Evolutionary conservation across 2,888 invertebrate genomes (phyloP), one percentile per base, ranked within the genome.

Genomic region (Brachyopa scutellaris): DNA sequence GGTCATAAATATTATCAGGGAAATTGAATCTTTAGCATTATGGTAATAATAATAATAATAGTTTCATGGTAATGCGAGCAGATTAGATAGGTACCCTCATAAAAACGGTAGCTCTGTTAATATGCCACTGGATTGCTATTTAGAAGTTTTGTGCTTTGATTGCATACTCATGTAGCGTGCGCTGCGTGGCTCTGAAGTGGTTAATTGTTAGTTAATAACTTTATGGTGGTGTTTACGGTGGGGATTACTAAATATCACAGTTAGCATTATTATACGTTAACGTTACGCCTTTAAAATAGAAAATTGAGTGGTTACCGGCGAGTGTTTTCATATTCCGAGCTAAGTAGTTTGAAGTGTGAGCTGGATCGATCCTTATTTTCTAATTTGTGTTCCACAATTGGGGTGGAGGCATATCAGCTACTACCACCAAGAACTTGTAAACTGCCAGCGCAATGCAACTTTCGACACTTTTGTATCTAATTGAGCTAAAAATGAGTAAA

Each of bases 21-120:
- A 82, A 82, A 82, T 82, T 82, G 70, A 82, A 82, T 77, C 64
- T 70, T 49, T 36, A 73, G 62, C 55, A 73, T 73, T 80, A 70
- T 76, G 76, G 69, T 69, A 33, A 67, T 69, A 69, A 77, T 77
- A 69, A 77, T 77, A 77, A 76, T 70, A 79, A 79, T 73, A 69
- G 76, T 76, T 69, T 64, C 64, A 62, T 59, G 76, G 66, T 80
- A 76, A 80, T 80, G 69, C 64, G 62, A 69, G 38, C 64, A 69
- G 80, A 80, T 80, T 80, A 80, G 76, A 64, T 76, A 53, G n/a
- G n/a, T n/a, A n/a, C 17, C 53, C 53, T 66, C 55, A 66, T 79
- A 61, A 38, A 17, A 36, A 38, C 8, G 51, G 36, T 57, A 51
- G 57, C 21, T 29, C 53, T 47, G 57, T 57, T 59, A 69, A 29